Base-by-base conservation (phyloP, 2,797 vertebrate species). In the Trachurus trachurus region DNA sequence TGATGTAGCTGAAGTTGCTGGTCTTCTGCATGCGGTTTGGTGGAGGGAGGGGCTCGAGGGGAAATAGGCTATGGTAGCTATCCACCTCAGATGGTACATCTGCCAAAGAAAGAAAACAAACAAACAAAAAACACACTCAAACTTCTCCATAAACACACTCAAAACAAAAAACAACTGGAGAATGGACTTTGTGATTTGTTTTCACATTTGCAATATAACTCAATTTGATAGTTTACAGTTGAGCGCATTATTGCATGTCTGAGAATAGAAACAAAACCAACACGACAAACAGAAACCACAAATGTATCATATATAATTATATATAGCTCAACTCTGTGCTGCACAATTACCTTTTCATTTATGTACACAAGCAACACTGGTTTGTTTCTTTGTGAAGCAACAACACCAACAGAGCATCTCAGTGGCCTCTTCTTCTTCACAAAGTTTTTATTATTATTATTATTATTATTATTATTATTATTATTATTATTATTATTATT, bases 1-100 rank as follows among this genome's bases (percentile, higher is more conserved):
- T 99, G 86, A 99, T 97, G 88, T 99, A 99, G 86, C 98, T 98
- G 88, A 99, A 99, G 93, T 99, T 99, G 96, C 98, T 98, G 88
- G 98, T 98, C 96, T 99, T 99, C 93, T 99, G 98, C 93, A 99
- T 97, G 79, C 97, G 96, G 89, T 98, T 99, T 76, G 98, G 98
- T 0, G 97, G 97, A 49, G 97, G 97, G 86, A 99, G 95, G 82
- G 98, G 96, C 92, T 99, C 98, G 62, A 99, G 95, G 65, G 98
- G 98, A 76, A 99, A 99, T 58, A 99, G 96, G 89, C 98, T 99
- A 90, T 99, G 98, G 92, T 99, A 99, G 93, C 97, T 99, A 94
- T 99, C 98, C 83, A 99, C 97, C 93, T 99, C 98, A 10, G 98
- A 94, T 13, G 98, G 98, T 84, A 99, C 97, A 78, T 97, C 98